These are phyloP conservation scores for Chrysemys picta DNA, from an alignment of 2,113 vertebrate genomes.

Conservation along the genomic window DNA sequence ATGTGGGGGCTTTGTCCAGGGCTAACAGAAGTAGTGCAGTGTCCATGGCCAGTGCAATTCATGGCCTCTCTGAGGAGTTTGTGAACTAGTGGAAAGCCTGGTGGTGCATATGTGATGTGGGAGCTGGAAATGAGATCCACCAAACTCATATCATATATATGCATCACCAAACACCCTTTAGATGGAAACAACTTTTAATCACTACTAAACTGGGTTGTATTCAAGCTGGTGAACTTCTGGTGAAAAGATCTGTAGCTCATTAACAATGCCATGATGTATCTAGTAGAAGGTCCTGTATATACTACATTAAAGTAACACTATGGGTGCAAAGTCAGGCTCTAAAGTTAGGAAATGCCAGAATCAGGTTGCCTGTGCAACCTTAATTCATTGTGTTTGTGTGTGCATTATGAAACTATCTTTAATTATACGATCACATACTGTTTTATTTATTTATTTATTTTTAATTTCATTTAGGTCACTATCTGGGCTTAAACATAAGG, in stretches of 20 bases:
- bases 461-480: fast-evolving
- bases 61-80: not conserved
- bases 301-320: not conserved
- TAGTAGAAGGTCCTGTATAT: not conserved
- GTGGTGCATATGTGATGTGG: not conserved
- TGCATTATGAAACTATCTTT: fast-evolving
- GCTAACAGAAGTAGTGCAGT: not conserved
- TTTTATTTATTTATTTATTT: too few relatives aligned
- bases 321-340: not conserved
- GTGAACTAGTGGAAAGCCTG: not conserved
- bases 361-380: not conserved
- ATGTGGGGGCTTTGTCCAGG: not conserved
- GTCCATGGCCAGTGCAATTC: not conserved
- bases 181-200: not conserved
- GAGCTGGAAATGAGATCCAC: not conserved
- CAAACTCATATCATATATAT: not conserved
- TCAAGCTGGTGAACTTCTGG: not conserved
- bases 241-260: not conserved
- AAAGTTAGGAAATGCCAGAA: not conserved
- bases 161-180: not conserved
- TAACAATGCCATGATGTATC: not conserved
- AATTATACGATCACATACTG: not conserved
- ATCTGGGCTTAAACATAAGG: not conserved
- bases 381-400: not conserved
- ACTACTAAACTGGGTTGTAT: not conserved